These are phyloP conservation scores for Probaryconus sp. DNA, from an alignment of 1,140 invertebrate genomes.

Conservation along the genomic window DNA sequence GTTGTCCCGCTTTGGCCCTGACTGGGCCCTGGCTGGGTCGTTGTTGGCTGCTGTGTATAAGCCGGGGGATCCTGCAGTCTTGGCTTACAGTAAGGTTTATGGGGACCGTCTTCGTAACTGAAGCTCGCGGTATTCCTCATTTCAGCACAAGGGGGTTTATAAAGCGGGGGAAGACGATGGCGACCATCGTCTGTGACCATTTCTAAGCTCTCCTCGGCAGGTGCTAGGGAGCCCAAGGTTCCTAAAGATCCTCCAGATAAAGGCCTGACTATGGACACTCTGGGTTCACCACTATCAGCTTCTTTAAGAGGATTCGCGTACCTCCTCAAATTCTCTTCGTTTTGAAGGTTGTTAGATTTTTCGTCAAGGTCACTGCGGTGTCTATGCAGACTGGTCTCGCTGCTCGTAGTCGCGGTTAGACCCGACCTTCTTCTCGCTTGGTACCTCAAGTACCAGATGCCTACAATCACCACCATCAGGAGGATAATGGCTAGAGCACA, in stretches of 20 bases:
- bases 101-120: constrained; percentile 82
- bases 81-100: constrained; percentile 89
- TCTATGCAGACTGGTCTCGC: constrained; percentile 80
- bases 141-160: constrained; percentile 81
- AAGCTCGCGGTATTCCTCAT: constrained; percentile 87
- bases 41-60: constrained; percentile 68
- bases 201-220: constrained; percentile 81
- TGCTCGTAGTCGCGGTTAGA: constrained; percentile 75
- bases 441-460: constrained; percentile 72
- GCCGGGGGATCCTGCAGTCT: constrained; percentile 78
- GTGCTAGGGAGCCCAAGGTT: constrained; percentile 70
- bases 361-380: constrained; percentile 86
- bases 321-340: constrained; percentile 91
- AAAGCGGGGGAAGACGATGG: constrained; percentile 80
- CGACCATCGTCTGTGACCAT: constrained; percentile 81
- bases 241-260: constrained; percentile 78
- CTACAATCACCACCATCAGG: constrained; percentile 67
- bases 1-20: too few relatives aligned
- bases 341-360: constrained; percentile 92
- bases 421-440: constrained; percentile 69
- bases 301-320: constrained; percentile 82
- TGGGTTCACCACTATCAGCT: constrained; percentile 77
- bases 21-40: constrained; percentile 75
- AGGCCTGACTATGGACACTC: constrained; percentile 81
- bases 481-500: constrained; percentile 72